Evolutionary conservation across 2,113 vertebrate species (phyloP).

Genomic region (Rhea pennata): DNA sequence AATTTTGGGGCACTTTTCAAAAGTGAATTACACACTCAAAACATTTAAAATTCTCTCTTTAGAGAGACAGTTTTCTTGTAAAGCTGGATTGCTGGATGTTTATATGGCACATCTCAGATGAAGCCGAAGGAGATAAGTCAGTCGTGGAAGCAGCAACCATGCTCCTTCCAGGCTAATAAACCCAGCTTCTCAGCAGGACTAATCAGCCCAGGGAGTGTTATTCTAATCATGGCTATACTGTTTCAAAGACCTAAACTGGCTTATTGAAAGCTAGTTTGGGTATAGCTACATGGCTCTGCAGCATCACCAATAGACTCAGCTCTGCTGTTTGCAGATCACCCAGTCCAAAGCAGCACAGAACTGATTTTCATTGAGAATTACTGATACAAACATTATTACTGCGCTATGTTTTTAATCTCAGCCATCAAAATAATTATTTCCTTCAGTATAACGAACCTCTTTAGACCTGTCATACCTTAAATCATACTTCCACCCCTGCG

Average conservation of each 20-base stretch:
- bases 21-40: background rate
- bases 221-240: background rate
- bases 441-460: background rate
- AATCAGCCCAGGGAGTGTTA: background rate
- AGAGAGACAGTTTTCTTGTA: background rate
- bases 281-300: background rate
- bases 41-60: background rate
- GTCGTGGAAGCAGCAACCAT: background rate
- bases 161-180: background rate
- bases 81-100: background rate
- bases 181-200: background rate
- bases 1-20: background rate
- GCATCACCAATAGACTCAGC: background rate
- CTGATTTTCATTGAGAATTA: background rate
- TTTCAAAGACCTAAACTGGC: background rate
- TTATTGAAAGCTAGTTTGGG: background rate
- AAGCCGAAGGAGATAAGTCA: background rate
- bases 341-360: background rate
- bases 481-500: background rate
- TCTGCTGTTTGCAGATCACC: rapidly evolving
- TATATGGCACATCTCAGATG: background rate
- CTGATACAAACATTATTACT: background rate
- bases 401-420: background rate
- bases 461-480: background rate
- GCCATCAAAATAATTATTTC: background rate